These are phyloP conservation scores for Saxidomus purpurata DNA, from an alignment of 1,140 invertebrate species.

Conservation along the genomic window DNA sequence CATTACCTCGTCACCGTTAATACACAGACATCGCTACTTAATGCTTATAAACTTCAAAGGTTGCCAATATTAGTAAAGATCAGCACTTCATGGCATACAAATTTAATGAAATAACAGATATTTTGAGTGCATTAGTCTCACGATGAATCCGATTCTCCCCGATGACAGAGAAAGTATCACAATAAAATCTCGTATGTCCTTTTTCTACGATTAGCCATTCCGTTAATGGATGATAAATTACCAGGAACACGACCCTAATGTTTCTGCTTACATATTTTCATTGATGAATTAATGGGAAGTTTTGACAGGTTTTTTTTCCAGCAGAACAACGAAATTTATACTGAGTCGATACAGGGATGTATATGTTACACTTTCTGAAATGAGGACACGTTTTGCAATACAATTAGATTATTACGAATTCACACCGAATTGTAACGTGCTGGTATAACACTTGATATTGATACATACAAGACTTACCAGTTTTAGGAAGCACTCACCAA, in stretches of 20 bases:
- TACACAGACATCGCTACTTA: not conserved
- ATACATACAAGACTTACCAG: too few species aligned
- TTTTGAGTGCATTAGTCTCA: not conserved
- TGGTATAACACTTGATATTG: too few species aligned
- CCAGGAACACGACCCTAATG: not conserved
- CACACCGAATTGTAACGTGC: too few species aligned
- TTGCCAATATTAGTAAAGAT: not conserved
- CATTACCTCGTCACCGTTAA: too few species aligned
- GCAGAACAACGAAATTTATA: too few species aligned
- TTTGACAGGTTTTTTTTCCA: too few species aligned
- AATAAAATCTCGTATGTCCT: conserved; percentile 9
- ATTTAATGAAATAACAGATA: not conserved
- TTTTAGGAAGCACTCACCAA: too few species aligned
- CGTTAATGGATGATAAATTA: conserved; percentile 12
- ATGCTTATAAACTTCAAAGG: not conserved
- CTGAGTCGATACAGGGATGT: too few species aligned
- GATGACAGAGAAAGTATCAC: not conserved
- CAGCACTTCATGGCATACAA: not conserved
- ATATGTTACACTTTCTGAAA: too few species aligned
- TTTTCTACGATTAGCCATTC: conserved; percentile 19
- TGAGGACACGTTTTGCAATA: too few species aligned
- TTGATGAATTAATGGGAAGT: too few species aligned
- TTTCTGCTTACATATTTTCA: not conserved
- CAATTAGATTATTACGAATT: too few species aligned
- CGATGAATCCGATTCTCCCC: not conserved